These are phyloP conservation scores for Pinctada fucata DNA, from an alignment of 2,888 invertebrate genomes.

Conservation along the genomic window DNA sequence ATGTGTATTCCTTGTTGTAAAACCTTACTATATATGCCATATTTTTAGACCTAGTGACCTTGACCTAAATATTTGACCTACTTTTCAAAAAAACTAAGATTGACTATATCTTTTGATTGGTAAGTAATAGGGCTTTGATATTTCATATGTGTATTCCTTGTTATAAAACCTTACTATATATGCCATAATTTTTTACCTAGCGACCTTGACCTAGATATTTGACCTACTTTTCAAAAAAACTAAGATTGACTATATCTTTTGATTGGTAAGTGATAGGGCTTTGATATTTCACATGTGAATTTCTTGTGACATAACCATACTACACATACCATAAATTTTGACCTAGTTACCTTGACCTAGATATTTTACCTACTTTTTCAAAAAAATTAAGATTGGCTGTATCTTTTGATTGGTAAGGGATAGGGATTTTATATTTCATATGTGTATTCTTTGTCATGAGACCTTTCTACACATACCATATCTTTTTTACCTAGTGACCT, in stretches of 20 bases:
- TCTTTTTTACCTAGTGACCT: background rate
- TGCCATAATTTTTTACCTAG: too few relatives aligned
- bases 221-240: too few relatives aligned
- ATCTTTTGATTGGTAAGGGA: background rate
- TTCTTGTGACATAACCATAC: background rate
- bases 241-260: background rate
- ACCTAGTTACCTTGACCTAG: background rate
- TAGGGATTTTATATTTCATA: background rate
- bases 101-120: too few relatives aligned
- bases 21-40: too few relatives aligned
- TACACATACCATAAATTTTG: background rate
- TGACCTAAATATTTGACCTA: too few relatives aligned
- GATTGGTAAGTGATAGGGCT: background rate
- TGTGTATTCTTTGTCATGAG: background rate
- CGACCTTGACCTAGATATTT: too few relatives aligned
- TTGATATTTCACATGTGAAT: background rate
- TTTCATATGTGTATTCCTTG: too few relatives aligned
- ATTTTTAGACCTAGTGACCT: too few relatives aligned
- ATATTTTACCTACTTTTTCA: background rate
- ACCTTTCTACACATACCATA: background rate
- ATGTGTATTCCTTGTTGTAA: too few relatives aligned
- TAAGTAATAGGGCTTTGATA: too few relatives aligned
- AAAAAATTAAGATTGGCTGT: background rate
- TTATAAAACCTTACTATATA: too few relatives aligned
- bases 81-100: too few relatives aligned